phyloP scores from a whole-genome alignment of 2,797 vertebrate species.

The Petrocephalus schoutedeni region DNA sequence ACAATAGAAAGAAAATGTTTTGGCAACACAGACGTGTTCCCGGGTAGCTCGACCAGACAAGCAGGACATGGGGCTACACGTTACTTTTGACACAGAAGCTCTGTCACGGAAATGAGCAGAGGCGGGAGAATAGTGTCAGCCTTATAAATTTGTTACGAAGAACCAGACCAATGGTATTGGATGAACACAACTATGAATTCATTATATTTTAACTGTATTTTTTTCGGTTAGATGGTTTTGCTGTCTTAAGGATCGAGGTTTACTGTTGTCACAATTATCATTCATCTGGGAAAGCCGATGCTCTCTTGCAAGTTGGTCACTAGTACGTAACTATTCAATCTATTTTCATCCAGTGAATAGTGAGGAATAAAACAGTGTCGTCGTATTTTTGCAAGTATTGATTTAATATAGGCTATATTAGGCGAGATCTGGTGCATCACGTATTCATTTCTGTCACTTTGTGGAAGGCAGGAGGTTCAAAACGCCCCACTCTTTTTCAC shows the following conservation, averaged over 20 bases:
- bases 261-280: background rate
- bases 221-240: background rate
- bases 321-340: background rate
- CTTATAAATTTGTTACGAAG: background rate
- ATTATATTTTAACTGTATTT: background rate
- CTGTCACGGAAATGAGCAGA: background rate
- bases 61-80: background rate
- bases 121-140: background rate
- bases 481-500: background rate
- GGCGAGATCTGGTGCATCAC: background rate
- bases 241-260: background rate
- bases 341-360: background rate
- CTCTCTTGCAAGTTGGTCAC: background rate
- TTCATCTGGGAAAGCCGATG: background rate
- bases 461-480: background rate
- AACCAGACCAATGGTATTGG: background rate
- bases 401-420: background rate
- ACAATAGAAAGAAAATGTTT: conserved; percentile 1
- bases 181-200: background rate
- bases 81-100: background rate
- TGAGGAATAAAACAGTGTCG: background rate
- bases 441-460: background rate
- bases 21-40: background rate
- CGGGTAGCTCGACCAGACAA: background rate
- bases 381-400: background rate